phyloP scores from a whole-genome alignment of 1,140 invertebrate species.

The Nylanderia fulva region DNA sequence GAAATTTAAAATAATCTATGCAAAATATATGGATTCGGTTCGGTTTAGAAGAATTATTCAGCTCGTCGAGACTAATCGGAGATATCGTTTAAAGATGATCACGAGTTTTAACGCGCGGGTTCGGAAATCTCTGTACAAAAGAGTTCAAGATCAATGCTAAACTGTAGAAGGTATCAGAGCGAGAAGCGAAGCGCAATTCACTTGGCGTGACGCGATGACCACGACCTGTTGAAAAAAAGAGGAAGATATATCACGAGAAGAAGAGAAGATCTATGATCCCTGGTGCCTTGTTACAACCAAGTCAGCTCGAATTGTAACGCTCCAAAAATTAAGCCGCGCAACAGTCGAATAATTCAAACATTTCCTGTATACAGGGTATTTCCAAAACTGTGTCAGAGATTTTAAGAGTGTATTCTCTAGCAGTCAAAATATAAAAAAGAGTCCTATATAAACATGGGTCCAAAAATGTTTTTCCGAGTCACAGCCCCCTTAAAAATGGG shows the following conservation, averaged over 20 bases:
- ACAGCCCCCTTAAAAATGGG: too few relatives aligned
- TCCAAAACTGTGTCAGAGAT: too few relatives aligned
- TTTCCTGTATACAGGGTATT: too few relatives aligned
- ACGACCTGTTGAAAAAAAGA: slow-evolving; percentile 41
- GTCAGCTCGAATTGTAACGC: neutral
- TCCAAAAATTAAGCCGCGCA: slow-evolving; percentile 7
- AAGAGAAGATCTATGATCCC: neutral
- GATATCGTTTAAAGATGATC: neutral
- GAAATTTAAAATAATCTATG: neutral
- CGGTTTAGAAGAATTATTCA: neutral
- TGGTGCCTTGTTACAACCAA: slow-evolving; percentile 7
- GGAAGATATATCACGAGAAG: slow-evolving; percentile 28
- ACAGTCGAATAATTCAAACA: neutral
- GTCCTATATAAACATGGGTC: too few relatives aligned
- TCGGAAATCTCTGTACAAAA: slow-evolving; percentile 7
- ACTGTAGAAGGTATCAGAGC: slow-evolving; percentile 35
- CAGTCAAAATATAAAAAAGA: too few relatives aligned
- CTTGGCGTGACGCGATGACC: slow-evolving; percentile 26
- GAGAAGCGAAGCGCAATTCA: slow-evolving; percentile 39
- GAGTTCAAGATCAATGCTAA: slow-evolving; percentile 48
- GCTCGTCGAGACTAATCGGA: neutral
- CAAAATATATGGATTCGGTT: neutral
- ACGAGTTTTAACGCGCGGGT: neutral
- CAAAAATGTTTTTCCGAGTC: too few relatives aligned
- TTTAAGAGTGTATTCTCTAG: too few relatives aligned